Base-by-base conservation (phyloP, 2,888 invertebrate genomes). In the Oscheius onirici region DNA sequence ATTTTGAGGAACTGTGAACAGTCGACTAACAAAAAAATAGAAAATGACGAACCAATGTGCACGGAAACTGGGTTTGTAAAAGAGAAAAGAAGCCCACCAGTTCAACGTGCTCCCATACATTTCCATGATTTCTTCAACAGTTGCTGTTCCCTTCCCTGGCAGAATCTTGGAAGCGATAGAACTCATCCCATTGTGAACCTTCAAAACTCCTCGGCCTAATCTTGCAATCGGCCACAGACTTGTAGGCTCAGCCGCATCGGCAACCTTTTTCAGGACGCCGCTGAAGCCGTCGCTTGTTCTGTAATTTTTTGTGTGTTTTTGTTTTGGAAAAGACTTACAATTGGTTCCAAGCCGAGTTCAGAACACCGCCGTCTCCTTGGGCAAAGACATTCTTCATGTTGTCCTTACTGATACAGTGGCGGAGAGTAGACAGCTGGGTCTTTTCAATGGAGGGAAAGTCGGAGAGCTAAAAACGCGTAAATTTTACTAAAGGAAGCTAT, bases 361-460 rank as follows among this genome's bases (percentile, higher is more conserved):
- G 20, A 8, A 34, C 22, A 5, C 43, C 41, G 3, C 17, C 52
- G 5, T 52, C 67, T 20, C 51, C 34, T 13, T 44, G 15, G 22
- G 69, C 51, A 58, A 58, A 69, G 17, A 57, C 51, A 46, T 44
- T 46, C 13, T 34, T 41, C 57, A 57, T 57, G 28, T 69, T 51
- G 24, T 69, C 69, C 24, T 60, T 57, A 22, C 58, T 28, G 10
- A 69, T 69, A 57, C 69, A 58, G 34, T 69, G 69, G 22, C 57
- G 69, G 13, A 60, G 51, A 11, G 41, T 44, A 17, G 49, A 40
- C 49, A 69, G 22, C 44, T 69, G 57, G 1, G 58, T 41, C 43
- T 60, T 69, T 3, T 69, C 69, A 28, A 69, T 69, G 11, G 54
- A 49, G 1, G 69, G 69, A n/a, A 26, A 69, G 34, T 58, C 60